Conservation (phyloP, 2,888 invertebrate genomes). For the Sinelater perroti region DNA sequence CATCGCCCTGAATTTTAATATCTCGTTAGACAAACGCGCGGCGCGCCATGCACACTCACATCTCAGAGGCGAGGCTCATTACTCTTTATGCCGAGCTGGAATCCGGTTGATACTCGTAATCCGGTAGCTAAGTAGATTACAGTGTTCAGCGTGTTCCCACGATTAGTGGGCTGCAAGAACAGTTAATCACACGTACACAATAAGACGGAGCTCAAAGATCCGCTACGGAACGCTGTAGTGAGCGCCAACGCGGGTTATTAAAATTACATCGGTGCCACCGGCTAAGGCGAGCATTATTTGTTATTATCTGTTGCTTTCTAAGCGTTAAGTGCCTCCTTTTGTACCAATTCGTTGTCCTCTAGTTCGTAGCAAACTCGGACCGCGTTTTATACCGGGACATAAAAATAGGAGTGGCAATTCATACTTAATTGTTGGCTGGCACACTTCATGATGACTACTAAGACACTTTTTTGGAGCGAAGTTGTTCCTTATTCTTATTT, state of each 20-base stretch:
- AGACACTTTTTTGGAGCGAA: no score
- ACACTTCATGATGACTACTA: no score
- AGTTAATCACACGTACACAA: slow-evolving; percentile 47
- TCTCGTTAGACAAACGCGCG: slow-evolving; percentile 14
- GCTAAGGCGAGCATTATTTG: slow-evolving; percentile 16
- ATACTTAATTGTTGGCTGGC: no score
- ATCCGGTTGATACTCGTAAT: slow-evolving; percentile 52
- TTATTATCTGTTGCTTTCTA: no score
- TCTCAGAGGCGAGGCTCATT: slow-evolving; percentile 30
- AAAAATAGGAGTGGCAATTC: no score
- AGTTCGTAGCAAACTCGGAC: no score
- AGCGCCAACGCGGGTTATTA: slow-evolving; percentile 17
- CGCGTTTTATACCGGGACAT: no score
- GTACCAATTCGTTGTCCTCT: no score
- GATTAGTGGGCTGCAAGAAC: slow-evolving; percentile 51
- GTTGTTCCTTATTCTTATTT: no score
- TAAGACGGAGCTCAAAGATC: slow-evolving; percentile 19
- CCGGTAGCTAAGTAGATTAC: slow-evolving; percentile 57
- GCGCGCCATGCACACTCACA: neutral
- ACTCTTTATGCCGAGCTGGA: slow-evolving; percentile 47
- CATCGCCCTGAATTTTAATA: slow-evolving; percentile 17
- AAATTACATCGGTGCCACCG: slow-evolving; percentile 15
- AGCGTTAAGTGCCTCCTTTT: no score
- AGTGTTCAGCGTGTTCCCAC: slow-evolving; percentile 53
- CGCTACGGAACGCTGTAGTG: slow-evolving; percentile 16